phyloP scores from a whole-genome alignment of 2,113 vertebrate species.

The Pseudolaguvia tuberculata region DNA sequence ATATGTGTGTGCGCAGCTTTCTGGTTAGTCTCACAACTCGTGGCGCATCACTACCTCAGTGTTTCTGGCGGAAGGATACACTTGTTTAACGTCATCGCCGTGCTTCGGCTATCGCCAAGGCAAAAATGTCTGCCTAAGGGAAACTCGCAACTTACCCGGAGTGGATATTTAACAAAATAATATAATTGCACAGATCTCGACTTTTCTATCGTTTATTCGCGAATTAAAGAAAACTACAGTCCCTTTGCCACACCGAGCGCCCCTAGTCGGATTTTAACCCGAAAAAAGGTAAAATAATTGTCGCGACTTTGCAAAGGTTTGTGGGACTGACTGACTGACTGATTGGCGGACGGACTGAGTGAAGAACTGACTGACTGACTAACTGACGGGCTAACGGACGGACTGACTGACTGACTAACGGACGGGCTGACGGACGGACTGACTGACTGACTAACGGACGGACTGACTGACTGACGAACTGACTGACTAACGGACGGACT shows the following conservation, averaged over 20 bases:
- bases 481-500: constrained; percentile 68
- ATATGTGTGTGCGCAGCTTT: constrained; percentile 20
- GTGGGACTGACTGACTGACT: constrained; percentile 67
- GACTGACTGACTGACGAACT: constrained; percentile 67
- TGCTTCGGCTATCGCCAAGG: constrained; percentile 80
- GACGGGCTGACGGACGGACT: constrained; percentile 68
- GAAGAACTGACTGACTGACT: constrained; percentile 68
- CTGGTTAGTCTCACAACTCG: constrained; percentile 25
- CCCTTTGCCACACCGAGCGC: constrained; percentile 65
- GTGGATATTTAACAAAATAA: constrained; percentile 62
- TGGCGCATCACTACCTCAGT: constrained; percentile 24
- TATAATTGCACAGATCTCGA: constrained; percentile 49
- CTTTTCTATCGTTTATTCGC: constrained; percentile 59
- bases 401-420: constrained; percentile 67
- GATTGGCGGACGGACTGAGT: constrained; percentile 67
- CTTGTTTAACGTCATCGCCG: constrained; percentile 71
- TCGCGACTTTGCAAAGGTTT: constrained; percentile 59
- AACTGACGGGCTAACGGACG: constrained; percentile 66
- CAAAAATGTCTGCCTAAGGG: constrained; percentile 98
- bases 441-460: constrained; percentile 66
- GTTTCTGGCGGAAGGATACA: constrained; percentile 81
- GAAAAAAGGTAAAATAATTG: constrained; percentile 74
- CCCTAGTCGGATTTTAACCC: constrained; percentile 77
- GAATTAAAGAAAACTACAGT: constrained; percentile 63
- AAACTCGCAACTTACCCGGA: constrained; percentile 87